phyloP scores from a whole-genome alignment of 2,888 invertebrate species.

The Zeuzera pyrina region DNA sequence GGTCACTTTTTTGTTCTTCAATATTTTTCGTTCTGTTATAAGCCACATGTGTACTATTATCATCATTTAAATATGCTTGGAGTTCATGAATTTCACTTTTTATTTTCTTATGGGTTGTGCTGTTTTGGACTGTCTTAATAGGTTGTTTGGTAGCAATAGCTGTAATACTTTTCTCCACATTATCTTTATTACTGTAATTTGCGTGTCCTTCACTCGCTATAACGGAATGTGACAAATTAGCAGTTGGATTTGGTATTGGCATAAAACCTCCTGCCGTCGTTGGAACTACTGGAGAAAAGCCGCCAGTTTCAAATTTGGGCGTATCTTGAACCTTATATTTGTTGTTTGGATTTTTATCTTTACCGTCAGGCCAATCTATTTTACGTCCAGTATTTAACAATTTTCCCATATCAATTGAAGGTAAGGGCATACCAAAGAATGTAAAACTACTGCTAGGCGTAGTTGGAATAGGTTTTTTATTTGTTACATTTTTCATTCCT shows the following conservation, averaged over 20 bases:
- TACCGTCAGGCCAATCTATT: conserved; percentile 57
- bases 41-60: conserved; percentile 53
- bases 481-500: conserved; percentile 40
- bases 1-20: conserved; percentile 52
- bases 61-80: conserved; percentile 49
- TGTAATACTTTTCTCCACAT: conserved; percentile 22
- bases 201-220: conserved; percentile 23
- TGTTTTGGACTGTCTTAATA: conserved; percentile 32
- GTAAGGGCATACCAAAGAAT: conserved; percentile 88
- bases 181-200: conserved; percentile 30
- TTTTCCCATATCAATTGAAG: conserved; percentile 79
- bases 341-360: conserved; percentile 43
- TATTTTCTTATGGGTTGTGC: conserved; percentile 47
- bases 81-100: conserved; percentile 62
- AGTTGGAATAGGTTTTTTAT: conserved; percentile 26
- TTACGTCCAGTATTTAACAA: conserved; percentile 69
- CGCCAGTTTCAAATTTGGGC: conserved; percentile 81
- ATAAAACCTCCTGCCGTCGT: conserved; percentile 81
- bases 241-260: conserved; percentile 70
- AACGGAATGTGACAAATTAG: conserved; percentile 31
- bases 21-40: conserved; percentile 61
- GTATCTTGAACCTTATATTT: conserved; percentile 54
- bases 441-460: conserved; percentile 78
- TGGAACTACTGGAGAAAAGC: conserved; percentile 84
- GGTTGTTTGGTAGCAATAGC: conserved; percentile 34